These are phyloP conservation scores for Falco concolor DNA, from an alignment of 2,797 vertebrate genomes.

Conservation along the genomic window DNA sequence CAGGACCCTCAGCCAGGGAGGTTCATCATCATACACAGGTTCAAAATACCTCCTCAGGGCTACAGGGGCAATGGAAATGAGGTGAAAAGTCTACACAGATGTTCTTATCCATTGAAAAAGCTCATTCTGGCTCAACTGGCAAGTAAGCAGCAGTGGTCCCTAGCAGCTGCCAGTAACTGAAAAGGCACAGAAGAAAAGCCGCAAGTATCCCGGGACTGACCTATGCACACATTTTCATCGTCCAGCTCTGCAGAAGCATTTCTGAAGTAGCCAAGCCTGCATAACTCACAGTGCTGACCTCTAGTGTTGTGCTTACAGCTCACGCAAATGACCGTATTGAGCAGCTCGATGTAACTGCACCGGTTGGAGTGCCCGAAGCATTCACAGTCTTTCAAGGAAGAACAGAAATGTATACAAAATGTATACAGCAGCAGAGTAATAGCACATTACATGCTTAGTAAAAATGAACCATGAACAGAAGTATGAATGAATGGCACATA, in stretches of 20 bases:
- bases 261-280: slow-evolving; percentile 99
- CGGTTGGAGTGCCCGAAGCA: slow-evolving; percentile 99
- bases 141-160: slow-evolving; percentile 27
- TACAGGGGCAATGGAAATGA: slow-evolving; percentile 11
- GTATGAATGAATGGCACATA: slow-evolving; percentile 67
- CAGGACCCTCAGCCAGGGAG: not conserved
- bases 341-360: slow-evolving; percentile 99
- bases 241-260: slow-evolving; percentile 97
- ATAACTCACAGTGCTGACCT: slow-evolving; percentile 99
- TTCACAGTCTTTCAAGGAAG: slow-evolving; percentile 97
- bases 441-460: slow-evolving; percentile 84
- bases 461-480: slow-evolving; percentile 73
- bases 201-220: slow-evolving; percentile 84
- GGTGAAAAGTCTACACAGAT: slow-evolving; percentile 30
- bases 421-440: slow-evolving; percentile 76
- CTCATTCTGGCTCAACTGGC: slow-evolving; percentile 49
- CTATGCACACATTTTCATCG: slow-evolving; percentile 99
- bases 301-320: slow-evolving; percentile 99
- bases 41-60: not conserved
- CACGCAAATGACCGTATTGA: slow-evolving; percentile 99
- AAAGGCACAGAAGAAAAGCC: slow-evolving; percentile 73
- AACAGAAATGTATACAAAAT: slow-evolving; percentile 81
- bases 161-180: slow-evolving; percentile 59
- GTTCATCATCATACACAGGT: not conserved
- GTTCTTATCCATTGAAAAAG: slow-evolving; percentile 60